Percentiles rank a stretch among this genome's conserved stretches.
Conservation (phyloP, 2,113 vertebrate species). For the Dromiciops gliroides region DNA sequence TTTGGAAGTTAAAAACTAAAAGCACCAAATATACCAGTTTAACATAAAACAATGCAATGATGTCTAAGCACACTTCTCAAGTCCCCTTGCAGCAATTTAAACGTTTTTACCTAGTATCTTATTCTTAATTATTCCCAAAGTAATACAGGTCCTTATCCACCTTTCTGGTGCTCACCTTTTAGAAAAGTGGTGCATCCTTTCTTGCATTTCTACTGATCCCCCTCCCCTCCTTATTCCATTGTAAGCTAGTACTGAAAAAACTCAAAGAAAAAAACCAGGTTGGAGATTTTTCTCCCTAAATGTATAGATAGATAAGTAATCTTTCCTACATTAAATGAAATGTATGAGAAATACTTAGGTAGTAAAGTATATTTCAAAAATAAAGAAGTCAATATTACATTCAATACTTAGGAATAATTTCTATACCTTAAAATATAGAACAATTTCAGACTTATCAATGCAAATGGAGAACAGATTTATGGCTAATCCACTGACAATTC, state of each 20-base stretch:
- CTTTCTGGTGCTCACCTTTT: constrained; percentile 5
- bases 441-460: background rate
- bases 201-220: background rate
- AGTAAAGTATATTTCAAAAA: background rate
- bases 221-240: background rate
- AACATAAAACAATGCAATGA: constrained; percentile 38
- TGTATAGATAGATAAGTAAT: background rate
- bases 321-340: too few species aligned
- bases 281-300: background rate
- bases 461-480: background rate
- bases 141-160: background rate
- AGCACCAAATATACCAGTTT: constrained; percentile 30
- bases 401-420: background rate
- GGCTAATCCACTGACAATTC: background rate
- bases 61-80: constrained; percentile 9
- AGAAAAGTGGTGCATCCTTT: constrained; percentile 19
- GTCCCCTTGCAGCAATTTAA: background rate
- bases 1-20: background rate
- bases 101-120: background rate
- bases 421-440: background rate
- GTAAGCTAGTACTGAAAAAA: constrained; percentile 18
- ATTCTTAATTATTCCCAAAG: background rate
- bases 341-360: background rate
- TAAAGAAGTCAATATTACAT: background rate
- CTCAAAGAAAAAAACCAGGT: constrained; percentile 1